Evolutionary conservation across 1,140 invertebrate species (phyloP).

Genomic region (Pseudomyrmex sp.): DNA sequence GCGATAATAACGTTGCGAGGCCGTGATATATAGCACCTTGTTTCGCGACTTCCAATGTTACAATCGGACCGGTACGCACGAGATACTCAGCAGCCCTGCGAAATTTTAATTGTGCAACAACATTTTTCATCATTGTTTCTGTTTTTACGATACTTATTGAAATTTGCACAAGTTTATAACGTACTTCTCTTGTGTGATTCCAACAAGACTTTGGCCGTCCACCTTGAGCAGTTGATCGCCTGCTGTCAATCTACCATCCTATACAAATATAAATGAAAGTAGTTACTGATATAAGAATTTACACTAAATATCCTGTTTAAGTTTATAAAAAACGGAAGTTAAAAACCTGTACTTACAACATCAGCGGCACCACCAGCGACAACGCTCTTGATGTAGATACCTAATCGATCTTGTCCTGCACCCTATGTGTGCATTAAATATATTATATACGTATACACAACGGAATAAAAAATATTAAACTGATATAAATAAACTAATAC

Average conservation of each 20-base stretch:
- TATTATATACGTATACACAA: slow-evolving; percentile 62
- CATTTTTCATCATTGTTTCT: too few species aligned
- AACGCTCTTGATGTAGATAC: slow-evolving; percentile 99
- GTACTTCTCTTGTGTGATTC: slow-evolving; percentile 97
- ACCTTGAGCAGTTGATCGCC: slow-evolving; percentile 99
- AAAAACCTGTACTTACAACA: slow-evolving; percentile 86
- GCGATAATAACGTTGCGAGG: slow-evolving; percentile 95
- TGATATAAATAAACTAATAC: not conserved
- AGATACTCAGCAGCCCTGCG: slow-evolving; percentile 97
- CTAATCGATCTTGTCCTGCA: slow-evolving; percentile 94
- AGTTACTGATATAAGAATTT: slow-evolving; percentile 19
- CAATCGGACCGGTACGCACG: slow-evolving; percentile 96
- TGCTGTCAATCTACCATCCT: slow-evolving; percentile 96
- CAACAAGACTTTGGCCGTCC: slow-evolving; percentile 97
- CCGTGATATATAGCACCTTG: slow-evolving; percentile 99
- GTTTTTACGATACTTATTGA: not conserved
- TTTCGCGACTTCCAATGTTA: slow-evolving; percentile 98
- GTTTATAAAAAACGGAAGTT: too few species aligned
- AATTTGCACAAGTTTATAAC: not conserved
- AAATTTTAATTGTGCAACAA: slow-evolving; percentile 24
- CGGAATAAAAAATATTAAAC: slow-evolving; percentile 2
- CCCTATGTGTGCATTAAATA: slow-evolving; percentile 84
- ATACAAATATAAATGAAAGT: slow-evolving; percentile 50
- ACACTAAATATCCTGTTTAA: too few species aligned
- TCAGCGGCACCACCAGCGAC: slow-evolving; percentile 98